Base-by-base conservation (phyloP, 2,888 invertebrate genomes). In the Euphydryas editha region DNA sequence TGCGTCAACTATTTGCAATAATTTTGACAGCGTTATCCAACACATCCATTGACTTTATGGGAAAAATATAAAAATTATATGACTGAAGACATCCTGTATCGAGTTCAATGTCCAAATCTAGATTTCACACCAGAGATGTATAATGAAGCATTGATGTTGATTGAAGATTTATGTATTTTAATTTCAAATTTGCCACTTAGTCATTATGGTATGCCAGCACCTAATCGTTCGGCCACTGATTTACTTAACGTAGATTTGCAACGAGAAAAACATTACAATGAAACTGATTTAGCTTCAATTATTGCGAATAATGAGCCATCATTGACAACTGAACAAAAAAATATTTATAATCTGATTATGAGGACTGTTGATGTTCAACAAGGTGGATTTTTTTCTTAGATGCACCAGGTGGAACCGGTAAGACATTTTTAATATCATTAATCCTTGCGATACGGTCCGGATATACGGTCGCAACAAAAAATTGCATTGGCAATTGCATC, bases 101-200 rank as follows among this genome's bases (percentile, higher is more conserved):
- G 57, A 65, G 24, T 69, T 70, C 68, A 73, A 67, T 59, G 64
- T 57, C 69, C 17, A 67, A 70, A 74, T 59, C 61, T 70, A 68
- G 72, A 74, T 63, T 72, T 62, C 55, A 71, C 67, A 20, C 56
- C 67, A 59, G 73, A 74, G 24, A 78, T 80, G 58, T 79, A 76
- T 46, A 79, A 79, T 73, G 76, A 79, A 73, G 75, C 77, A 69
- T 76, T 78, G 60, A 37, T 78, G 0, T 55, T 66, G 51, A 77
- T 80, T 61, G 77, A 80, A 69, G 77, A 78, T 76, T 63, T 75
- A 62, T 77, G 73, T 69, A 58, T 78, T 70, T n/a, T 72, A 2
- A 73, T 73, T 73, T 59, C 72, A 61, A 74, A 73, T 62, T 72
- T 62, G 61, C 70, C 71, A 71, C 68, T 71, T 58, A 70, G 13